Evolutionary conservation across 2,888 invertebrate genomes (phyloP).

Genomic region (Apoda limacodes): DNA sequence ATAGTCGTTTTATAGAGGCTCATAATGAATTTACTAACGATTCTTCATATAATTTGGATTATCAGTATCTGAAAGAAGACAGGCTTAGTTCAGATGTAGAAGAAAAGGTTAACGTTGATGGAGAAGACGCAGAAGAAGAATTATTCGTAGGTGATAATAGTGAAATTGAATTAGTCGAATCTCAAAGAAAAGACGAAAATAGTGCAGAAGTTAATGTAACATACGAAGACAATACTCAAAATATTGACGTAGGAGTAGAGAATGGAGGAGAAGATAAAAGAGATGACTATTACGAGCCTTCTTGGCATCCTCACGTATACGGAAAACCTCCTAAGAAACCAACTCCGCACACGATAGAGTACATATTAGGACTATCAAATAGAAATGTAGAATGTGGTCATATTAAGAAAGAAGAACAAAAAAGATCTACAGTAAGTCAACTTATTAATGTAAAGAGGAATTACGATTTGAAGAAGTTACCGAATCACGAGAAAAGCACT

Average conservation of each 20-base stretch:
- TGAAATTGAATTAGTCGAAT: slow-evolving; percentile 23
- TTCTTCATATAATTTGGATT: slow-evolving; percentile 20
- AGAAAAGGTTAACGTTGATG: slow-evolving; percentile 45
- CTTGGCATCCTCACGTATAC: slow-evolving; percentile 94
- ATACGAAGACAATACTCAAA: slow-evolving; percentile 15
- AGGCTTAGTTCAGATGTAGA: slow-evolving; percentile 33
- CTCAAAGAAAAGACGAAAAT: slow-evolving; percentile 15
- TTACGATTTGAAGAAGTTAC: slow-evolving; percentile 35
- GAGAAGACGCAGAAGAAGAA: slow-evolving; percentile 38
- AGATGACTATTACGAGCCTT: slow-evolving; percentile 35
- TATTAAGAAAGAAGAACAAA: slow-evolving; percentile 27
- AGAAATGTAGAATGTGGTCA: slow-evolving; percentile 21
- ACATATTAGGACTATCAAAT: slow-evolving; percentile 79
- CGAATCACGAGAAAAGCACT: slow-evolving; percentile 35
- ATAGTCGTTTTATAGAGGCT: slow-evolving; percentile 29
- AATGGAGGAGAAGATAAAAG: slow-evolving; percentile 24
- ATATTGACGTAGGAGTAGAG: slow-evolving; percentile 20
- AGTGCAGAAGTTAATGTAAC: slow-evolving; percentile 19
- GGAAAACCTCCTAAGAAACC: slow-evolving; percentile 83
- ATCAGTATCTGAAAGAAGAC: slow-evolving; percentile 26
- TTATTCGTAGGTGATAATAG: slow-evolving; percentile 31
- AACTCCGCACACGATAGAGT: slow-evolving; percentile 89
- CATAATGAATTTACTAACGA: slow-evolving; percentile 24
- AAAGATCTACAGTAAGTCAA: slow-evolving; percentile 33
- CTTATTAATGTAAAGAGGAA: slow-evolving; percentile 47